Conservation (phyloP, 2,888 invertebrate genomes). For the Thumatha senex region DNA sequence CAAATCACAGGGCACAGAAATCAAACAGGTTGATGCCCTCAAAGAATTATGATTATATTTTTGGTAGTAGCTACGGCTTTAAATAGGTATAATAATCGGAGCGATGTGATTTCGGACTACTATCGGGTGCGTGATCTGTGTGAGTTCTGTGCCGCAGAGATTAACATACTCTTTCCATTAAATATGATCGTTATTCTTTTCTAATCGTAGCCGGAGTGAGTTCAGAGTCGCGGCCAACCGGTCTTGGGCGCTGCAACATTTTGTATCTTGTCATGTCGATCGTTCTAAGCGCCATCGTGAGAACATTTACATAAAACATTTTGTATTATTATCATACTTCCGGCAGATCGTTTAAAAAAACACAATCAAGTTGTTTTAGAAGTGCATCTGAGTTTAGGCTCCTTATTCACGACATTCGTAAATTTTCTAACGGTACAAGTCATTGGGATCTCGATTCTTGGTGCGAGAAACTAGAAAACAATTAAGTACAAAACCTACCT, state of each 20-base stretch:
- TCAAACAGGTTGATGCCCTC: slow-evolving; percentile 43
- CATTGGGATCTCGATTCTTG: too few species aligned
- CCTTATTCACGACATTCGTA: background rate
- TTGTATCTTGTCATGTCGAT: slow-evolving; percentile 59
- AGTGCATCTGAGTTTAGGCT: background rate
- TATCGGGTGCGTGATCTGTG: slow-evolving; percentile 41
- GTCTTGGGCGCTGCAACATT: slow-evolving; percentile 68
- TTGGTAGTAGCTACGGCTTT: slow-evolving; percentile 42
- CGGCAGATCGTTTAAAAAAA: slow-evolving; percentile 22
- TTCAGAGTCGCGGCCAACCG: slow-evolving; percentile 63
- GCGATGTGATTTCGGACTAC: slow-evolving; percentile 47
- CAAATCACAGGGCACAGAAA: slow-evolving; percentile 33
- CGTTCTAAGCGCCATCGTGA: slow-evolving; percentile 76
- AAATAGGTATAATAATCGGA: slow-evolving; percentile 49
- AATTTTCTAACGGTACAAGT: too few species aligned
- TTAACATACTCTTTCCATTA: slow-evolving; percentile 53
- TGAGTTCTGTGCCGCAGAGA: slow-evolving; percentile 41
- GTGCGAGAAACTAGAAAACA: too few species aligned
- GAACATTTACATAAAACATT: slow-evolving; percentile 58
- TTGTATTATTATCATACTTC: slow-evolving; percentile 45
- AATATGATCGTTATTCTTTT: slow-evolving; percentile 56
- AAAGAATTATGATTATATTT: slow-evolving; percentile 49
- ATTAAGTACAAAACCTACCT: too few species aligned
- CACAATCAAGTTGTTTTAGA: slow-evolving; percentile 5
- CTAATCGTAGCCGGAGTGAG: slow-evolving; percentile 56